Base-by-base conservation (phyloP, 2,888 invertebrate species). In the Xestia rhomboidea region DNA sequence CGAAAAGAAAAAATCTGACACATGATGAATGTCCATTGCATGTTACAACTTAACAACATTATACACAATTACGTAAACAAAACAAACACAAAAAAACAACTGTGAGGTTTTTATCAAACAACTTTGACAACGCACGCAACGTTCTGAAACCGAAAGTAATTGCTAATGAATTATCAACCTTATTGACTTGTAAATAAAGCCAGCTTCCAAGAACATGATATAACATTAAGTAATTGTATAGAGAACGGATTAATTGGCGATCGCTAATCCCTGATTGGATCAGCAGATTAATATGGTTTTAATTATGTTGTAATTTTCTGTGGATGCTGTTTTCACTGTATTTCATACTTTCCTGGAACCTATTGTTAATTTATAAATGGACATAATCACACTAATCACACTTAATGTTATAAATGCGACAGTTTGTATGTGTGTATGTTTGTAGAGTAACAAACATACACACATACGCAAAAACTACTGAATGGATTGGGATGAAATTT, bases 61-160 rank as follows among this genome's bases (percentile, higher is more conserved):
- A 82, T 64, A 82, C 80, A 83, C 73, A 87, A 89, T 88, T 87
- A 87, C 84, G 87, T 88, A 87, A 89, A 85, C 79, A 79, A 68
- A 60, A 83, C 77, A 75, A 76, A 70, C 67, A 77, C 75, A 85
- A 83, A 77, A 76, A 77, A 72, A 72, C 70, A 82, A 64, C 63
- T 11, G 71, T 49, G 44, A 46, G 70, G 34, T 83, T 87, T 87
- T 87, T 81, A 81, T 72, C 78, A 66, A 77, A 69, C 85, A 73
- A 73, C 54, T 86, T 76, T 81, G 84, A 75, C 84, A 77, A 74
- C 27, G 46, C 89, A 89, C 89, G 89, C 89, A 77, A 89, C 80
- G 49, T 67, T 75, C 66, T 78, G 73, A 88, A 89, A 86, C 84
- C 69, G 88, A 89, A 88, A 89, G 89, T 85, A 68, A 79, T 64